Conservation (phyloP, 1,140 invertebrate species). For the Drosophila rufa region DNA sequence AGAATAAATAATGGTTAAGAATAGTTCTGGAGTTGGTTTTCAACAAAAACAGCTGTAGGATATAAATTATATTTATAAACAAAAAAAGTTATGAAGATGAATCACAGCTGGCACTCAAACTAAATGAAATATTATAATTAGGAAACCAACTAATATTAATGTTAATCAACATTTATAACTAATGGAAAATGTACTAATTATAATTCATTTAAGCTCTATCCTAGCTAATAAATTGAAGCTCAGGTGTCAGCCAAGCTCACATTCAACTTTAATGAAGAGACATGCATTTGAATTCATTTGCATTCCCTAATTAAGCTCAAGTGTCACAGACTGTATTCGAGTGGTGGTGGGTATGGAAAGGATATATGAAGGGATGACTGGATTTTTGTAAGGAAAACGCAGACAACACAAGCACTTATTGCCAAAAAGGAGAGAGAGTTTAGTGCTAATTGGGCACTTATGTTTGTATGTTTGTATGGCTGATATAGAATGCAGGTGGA, state of each 20-base stretch:
- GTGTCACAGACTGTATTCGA: conserved; percentile 22
- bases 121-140: neutral
- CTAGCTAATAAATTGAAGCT: neutral
- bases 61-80: neutral
- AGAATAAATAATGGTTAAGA: neutral
- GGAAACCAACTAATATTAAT: neutral
- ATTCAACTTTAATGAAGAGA: neutral
- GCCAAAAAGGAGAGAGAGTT: conserved; percentile 8
- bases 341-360: conserved; percentile 18
- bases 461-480: neutral
- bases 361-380: conserved; percentile 17
- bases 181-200: too few relatives aligned
- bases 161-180: neutral
- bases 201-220: neutral
- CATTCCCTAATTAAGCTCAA: conserved; percentile 31
- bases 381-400: conserved; percentile 16
- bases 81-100: neutral
- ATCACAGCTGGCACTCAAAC: neutral
- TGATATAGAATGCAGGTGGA: conserved; percentile 3
- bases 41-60: neutral
- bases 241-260: neutral
- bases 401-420: conserved; percentile 27
- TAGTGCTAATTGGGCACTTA: conserved; percentile 21
- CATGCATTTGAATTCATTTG: conserved; percentile 11
- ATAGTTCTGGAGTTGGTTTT: too few relatives aligned